These are phyloP conservation scores for Bagarius yarrelli DNA, from an alignment of 2,113 vertebrate genomes.

Conservation along the genomic window DNA sequence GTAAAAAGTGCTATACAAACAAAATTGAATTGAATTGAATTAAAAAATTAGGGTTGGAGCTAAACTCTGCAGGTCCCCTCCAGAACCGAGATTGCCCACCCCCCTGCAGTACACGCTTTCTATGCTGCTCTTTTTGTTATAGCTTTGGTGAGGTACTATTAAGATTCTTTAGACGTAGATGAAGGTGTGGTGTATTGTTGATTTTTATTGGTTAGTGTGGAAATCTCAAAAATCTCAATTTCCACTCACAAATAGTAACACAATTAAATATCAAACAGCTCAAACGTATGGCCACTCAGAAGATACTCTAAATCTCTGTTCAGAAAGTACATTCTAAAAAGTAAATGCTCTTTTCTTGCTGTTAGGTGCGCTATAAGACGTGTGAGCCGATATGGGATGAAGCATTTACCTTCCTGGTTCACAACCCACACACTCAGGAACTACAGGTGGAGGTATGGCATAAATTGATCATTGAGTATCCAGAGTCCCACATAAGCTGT, in stretches of 20 bases:
- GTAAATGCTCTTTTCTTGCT: neutral
- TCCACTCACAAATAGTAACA: neutral
- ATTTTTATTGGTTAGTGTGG: neutral
- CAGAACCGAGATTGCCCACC: too few relatives aligned
- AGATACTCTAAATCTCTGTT: neutral
- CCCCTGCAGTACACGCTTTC: neutral
- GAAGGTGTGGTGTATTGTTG: neutral
- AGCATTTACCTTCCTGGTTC: slow-evolving; percentile 89
- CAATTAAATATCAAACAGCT: too few relatives aligned
- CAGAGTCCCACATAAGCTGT: neutral
- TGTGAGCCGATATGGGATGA: slow-evolving; percentile 96
- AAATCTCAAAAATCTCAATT: neutral
- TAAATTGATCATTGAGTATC: neutral
- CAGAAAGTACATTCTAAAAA: neutral
- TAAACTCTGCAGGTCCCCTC: too few relatives aligned
- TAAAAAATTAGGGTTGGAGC: too few relatives aligned
- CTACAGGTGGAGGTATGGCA: slow-evolving; percentile 87
- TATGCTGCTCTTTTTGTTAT: neutral
- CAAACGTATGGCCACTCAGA: too few relatives aligned
- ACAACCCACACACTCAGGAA: slow-evolving; percentile 89
- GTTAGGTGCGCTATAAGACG: slow-evolving; percentile 90
- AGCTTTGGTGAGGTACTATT: neutral
- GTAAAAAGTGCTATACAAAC: too few relatives aligned
- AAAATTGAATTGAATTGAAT: too few relatives aligned
- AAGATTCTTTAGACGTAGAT: neutral